Base-by-base conservation (phyloP, 2,888 invertebrate genomes). In the Parthenolecanium corni region DNA sequence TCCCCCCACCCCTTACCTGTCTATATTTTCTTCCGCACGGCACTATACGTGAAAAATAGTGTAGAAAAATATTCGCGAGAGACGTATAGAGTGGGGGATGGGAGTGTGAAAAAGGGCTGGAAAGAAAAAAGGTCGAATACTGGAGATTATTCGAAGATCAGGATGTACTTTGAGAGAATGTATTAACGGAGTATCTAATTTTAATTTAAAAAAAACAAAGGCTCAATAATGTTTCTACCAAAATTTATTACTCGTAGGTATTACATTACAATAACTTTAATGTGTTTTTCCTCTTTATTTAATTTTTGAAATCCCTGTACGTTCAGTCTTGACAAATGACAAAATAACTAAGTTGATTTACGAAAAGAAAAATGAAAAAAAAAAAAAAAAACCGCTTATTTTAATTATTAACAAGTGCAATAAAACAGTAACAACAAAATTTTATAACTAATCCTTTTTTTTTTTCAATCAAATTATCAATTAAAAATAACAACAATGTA, bases 401-500 rank as follows among this genome's bases (percentile, higher is more conserved):
- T 20, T 49, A 47, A 47, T 47, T 21, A 58, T 58, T 58, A 58
- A 58, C 58, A 49, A 58, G 58, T 58, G 58, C 58, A 46, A 58
- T 58, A 49, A 47, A 58, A 58, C 58, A 49, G 18, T 58, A 58
- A 58, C 58, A 58, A 58, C 58, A 49, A 58, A 23, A 44, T 31
- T 58, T 49, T 47, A 49, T n/a, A 58, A 58, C 58, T 58, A 49
- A 31, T 16, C 31, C 16, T 51, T 25, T 31, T 31, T 31, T 31
- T 31, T 31, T 31, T 44, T 5, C n/a, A 14, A 9, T 44, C 46
- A 18, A 16, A 18, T 44, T 44, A 3, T 49, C 21, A 18, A n/a
- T 44, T 56, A 57, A 2, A 46, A 25, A 47, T 46, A 56, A 58
- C 46, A 58, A 58, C 31, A 49, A 31, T 46, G 44, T 58, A 56